A percentile compares a stretch with the other conserved stretches of the same genome.
phyloP scores from a whole-genome alignment of 2,797 vertebrate species.

The Rhinoraja longicauda region DNA sequence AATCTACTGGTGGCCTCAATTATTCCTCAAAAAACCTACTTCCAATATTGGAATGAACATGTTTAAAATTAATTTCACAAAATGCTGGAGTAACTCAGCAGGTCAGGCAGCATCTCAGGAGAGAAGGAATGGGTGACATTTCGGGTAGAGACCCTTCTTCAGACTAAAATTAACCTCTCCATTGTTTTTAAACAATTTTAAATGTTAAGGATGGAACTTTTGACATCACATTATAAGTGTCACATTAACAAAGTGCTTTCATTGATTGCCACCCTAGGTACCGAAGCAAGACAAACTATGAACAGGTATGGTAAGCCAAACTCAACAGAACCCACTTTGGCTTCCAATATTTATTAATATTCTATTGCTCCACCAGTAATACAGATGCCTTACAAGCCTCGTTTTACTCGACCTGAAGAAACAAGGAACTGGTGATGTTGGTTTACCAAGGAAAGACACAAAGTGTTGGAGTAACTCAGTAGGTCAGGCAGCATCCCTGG shows the following conservation, averaged over 20 bases:
- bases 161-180: not conserved
- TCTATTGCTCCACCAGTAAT: too few relatives aligned
- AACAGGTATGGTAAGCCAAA: not conserved
- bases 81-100: too few relatives aligned
- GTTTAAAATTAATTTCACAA: not conserved
- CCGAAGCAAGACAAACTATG: not conserved
- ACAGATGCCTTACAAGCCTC: too few relatives aligned
- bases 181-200: not conserved
- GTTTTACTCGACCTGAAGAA: too few relatives aligned
- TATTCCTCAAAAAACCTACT: not conserved
- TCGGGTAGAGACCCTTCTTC: too few relatives aligned
- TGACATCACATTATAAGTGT: not conserved
- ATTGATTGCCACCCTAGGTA: not conserved
- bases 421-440: too few relatives aligned
- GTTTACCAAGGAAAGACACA: too few relatives aligned
- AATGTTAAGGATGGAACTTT: not conserved
- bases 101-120: too few relatives aligned
- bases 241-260: not conserved
- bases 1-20: not conserved
- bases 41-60: not conserved
- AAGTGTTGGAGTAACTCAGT: too few relatives aligned
- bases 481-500: too few relatives aligned
- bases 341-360: too few relatives aligned
- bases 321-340: not conserved
- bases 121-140: too few relatives aligned